phyloP scores from a whole-genome alignment of 2,888 invertebrate species.

The Trilocha varians region DNA sequence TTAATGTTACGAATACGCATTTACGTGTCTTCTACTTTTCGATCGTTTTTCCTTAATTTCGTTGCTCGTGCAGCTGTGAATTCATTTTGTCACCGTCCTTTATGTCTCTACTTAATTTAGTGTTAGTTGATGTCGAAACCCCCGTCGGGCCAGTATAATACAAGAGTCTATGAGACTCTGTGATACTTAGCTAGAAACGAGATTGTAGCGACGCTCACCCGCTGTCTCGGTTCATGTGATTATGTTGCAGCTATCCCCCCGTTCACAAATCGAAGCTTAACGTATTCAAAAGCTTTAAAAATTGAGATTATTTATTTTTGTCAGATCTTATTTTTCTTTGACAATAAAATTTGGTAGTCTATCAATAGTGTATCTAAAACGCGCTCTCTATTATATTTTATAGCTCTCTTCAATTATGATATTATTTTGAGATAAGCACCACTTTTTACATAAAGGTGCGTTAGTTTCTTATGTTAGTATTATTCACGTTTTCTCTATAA shows the following conservation, averaged over 20 bases:
- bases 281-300: constrained; percentile 64
- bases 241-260: constrained; percentile 35
- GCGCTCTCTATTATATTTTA: constrained; percentile 48
- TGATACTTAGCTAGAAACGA: constrained; percentile 53
- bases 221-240: constrained; percentile 26
- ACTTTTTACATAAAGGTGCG: constrained; percentile 16
- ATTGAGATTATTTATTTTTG: constrained; percentile 68
- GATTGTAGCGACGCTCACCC: constrained; percentile 18
- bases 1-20: constrained; percentile 46
- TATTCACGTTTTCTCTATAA: constrained; percentile 6
- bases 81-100: constrained; percentile 56
- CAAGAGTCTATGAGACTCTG: constrained; percentile 68
- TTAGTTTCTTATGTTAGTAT: constrained; percentile 29
- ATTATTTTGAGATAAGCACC: constrained; percentile 12
- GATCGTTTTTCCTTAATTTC: constrained; percentile 52
- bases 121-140: constrained; percentile 55
- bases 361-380: constrained; percentile 28
- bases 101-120: constrained; percentile 69
- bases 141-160: constrained; percentile 66
- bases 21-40: constrained; percentile 35
- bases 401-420: constrained; percentile 45
- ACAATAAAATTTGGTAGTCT: constrained; percentile 46
- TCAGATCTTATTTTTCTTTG: constrained; percentile 36
- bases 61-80: constrained; percentile 33
- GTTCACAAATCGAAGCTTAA: constrained; percentile 32